Conservation (phyloP, 1,140 invertebrate species). For the Idris sp. region DNA sequence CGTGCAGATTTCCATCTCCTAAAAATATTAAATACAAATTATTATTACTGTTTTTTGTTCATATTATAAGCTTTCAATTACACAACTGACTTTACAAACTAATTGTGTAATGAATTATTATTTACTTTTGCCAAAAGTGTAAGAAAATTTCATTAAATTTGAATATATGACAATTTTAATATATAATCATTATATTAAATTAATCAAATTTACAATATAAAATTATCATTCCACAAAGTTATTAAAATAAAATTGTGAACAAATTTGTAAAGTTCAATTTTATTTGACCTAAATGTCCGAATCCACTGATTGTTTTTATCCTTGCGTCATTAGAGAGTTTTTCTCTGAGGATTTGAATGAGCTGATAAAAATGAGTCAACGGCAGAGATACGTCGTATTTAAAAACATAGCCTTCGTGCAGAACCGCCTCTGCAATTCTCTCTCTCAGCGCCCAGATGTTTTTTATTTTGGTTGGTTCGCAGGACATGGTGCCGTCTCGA, state of each 20-base stretch:
- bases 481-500: slow-evolving; percentile 89
- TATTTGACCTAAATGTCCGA: slow-evolving; percentile 91
- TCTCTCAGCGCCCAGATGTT: slow-evolving; percentile 91
- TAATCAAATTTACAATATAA: too few species aligned
- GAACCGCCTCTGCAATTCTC: slow-evolving; percentile 88
- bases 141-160: too few species aligned
- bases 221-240: too few species aligned
- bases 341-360: slow-evolving; percentile 86
- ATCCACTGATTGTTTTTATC: slow-evolving; percentile 87
- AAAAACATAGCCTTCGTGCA: slow-evolving; percentile 92
- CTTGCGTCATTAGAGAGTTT: slow-evolving; percentile 80
- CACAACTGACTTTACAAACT: too few species aligned
- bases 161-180: too few species aligned
- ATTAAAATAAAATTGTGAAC: too few species aligned
- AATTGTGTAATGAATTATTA: too few species aligned
- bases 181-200: too few species aligned
- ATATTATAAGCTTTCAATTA: too few species aligned
- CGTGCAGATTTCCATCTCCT: slow-evolving; percentile 95
- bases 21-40: slow-evolving; percentile 29
- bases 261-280: slow-evolving; percentile 2
- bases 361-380: slow-evolving; percentile 88
- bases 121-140: too few species aligned
- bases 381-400: slow-evolving; percentile 98
- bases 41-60: too few species aligned
- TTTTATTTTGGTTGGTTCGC: slow-evolving; percentile 87